Conservation (phyloP, 1,140 invertebrate species). For the Saxidomus purpurata region DNA sequence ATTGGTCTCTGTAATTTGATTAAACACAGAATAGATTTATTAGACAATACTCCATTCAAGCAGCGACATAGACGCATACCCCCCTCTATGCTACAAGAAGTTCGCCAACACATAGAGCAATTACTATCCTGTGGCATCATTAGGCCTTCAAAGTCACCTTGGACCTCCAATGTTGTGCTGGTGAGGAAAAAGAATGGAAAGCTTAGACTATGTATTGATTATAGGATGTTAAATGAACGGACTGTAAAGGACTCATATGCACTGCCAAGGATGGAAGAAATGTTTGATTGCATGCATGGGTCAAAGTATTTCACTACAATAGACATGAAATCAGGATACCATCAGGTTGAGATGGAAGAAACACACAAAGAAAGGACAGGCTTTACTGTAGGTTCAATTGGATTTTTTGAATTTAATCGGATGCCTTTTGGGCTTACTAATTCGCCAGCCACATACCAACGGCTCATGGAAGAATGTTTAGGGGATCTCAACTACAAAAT, state of each 20-base stretch:
- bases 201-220: constrained; percentile 17
- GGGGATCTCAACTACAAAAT: too few relatives aligned
- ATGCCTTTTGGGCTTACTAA: too few relatives aligned
- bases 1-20: neutral
- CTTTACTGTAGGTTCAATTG: too few relatives aligned
- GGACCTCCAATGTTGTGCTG: constrained; percentile 55
- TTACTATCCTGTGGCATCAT: neutral
- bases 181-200: constrained; percentile 54
- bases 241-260: neutral
- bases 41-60: constrained; percentile 50
- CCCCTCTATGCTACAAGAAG: constrained; percentile 3
- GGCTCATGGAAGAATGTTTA: too few relatives aligned
- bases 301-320: neutral
- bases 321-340: too few relatives aligned
- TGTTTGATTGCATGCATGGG: constrained; percentile 19
- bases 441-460: too few relatives aligned
- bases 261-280: constrained; percentile 20
- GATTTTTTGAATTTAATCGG: too few relatives aligned
- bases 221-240: neutral
- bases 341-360: too few relatives aligned
- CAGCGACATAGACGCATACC: constrained; percentile 29
- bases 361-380: too few relatives aligned
- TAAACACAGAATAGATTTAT: constrained; percentile 47
- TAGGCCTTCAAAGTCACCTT: neutral
- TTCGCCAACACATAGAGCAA: constrained; percentile 25